These are phyloP conservation scores for Cheilosia variabilis DNA, from an alignment of 2,888 invertebrate species.

Conservation along the genomic window DNA sequence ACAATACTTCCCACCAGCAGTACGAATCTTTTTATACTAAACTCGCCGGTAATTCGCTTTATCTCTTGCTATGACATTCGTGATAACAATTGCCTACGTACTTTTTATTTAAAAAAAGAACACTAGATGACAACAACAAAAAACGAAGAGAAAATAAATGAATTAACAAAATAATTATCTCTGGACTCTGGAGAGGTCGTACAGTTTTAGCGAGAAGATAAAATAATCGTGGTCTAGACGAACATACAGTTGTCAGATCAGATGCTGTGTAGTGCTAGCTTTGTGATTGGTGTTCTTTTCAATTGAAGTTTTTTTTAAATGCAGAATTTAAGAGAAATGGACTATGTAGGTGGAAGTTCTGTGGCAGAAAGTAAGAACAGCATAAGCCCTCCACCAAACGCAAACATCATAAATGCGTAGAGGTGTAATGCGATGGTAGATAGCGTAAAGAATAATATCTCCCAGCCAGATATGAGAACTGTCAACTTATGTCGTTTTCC, in stretches of 20 bases:
- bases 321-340: too few species aligned
- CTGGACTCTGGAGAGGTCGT: constrained; percentile 20
- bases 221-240: constrained; percentile 4
- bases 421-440: too few species aligned
- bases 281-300: too few species aligned
- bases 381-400: too few species aligned
- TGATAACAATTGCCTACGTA: constrained; percentile 49
- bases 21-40: constrained; percentile 54
- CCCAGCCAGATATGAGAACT: too few species aligned
- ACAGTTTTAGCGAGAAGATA: constrained; percentile 17
- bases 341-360: too few species aligned
- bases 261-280: too few species aligned
- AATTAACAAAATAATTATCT: constrained; percentile 18
- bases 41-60: constrained; percentile 30
- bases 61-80: constrained; percentile 38
- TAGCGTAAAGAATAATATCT: too few species aligned
- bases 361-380: too few species aligned
- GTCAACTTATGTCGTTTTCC: too few species aligned
- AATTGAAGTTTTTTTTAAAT: too few species aligned
- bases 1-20: constrained; percentile 9
- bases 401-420: too few species aligned
- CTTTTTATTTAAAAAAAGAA: not conserved
- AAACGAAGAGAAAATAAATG: constrained; percentile 1
- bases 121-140: not conserved
- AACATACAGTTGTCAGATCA: constrained; percentile 13